Evolutionary conservation across 2,797 vertebrate species (phyloP), one percentile per base, ranked within the genome.

Genomic region (Neostethus bicornis): DNA sequence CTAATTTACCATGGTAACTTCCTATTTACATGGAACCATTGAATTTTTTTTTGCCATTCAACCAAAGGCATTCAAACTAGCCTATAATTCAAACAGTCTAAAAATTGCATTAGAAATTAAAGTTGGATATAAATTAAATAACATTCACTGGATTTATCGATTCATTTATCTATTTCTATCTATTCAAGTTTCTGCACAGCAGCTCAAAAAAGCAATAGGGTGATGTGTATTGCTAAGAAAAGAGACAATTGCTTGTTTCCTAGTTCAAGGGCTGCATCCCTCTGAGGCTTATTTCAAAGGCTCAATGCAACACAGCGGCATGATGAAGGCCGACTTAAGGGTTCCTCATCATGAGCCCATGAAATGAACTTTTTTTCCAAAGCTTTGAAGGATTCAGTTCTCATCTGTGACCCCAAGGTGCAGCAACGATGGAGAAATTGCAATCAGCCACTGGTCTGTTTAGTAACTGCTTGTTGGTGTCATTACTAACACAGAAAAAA

Each of bases 291-390:
- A 51, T n/a, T 37, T 51, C 6, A 39, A 38, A 21, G n/a, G 14
- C 17, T 25, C n/a, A 25, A n/a, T 51, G 12, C 21, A 25, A 38
- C 38, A 16, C 13, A 21, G 19, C n/a, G 10, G 13, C 14, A 43
- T 53, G 51, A 43, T 53, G 38, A 53, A 42, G 23, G 26, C 28
- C 11, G 17, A n/a, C 38, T 26, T 21, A n/a, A 53, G 53, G 26
- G 11, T 24, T 28, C 14, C 7, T 37, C 37, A 16, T 20, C 26
- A 20, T 3, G 17, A 25, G 26, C 4, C 26, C 25, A 9, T 21
- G 37, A 31, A 53, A 31, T 23, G 19, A 5, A 14, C 6, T 29
- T 12, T 52, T 39, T 21, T 41, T 12, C 17, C n/a, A 25, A 10
- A 21, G 41, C 29, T n/a, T 25, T 2, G 11, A 19, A 45, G 29